These are phyloP conservation scores for Nymphalis polychloros DNA, from an alignment of 2,888 invertebrate genomes.

Conservation along the genomic window DNA sequence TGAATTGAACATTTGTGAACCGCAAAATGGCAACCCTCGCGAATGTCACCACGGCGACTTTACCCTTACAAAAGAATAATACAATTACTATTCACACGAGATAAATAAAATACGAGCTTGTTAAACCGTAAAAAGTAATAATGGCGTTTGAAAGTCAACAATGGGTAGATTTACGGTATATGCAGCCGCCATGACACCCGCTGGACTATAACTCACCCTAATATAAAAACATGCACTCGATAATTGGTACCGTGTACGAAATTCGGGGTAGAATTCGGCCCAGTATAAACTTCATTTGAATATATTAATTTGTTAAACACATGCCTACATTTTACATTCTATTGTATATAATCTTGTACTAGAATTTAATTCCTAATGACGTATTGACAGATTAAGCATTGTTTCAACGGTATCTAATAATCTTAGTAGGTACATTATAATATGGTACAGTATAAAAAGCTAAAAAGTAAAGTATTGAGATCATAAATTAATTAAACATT, in stretches of 20 bases:
- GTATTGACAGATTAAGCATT: no score
- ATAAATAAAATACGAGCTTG: conserved; percentile 80
- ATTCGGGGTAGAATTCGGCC: conserved; percentile 26
- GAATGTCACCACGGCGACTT: conserved; percentile 20
- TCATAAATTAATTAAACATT: no score
- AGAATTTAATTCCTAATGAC: no score
- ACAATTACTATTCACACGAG: conserved; percentile 77
- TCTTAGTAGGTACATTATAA: no score
- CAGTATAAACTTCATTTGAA: conserved; percentile 19
- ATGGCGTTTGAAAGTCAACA: conserved; percentile 77
- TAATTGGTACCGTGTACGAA: conserved; percentile 33
- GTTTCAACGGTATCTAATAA: no score
- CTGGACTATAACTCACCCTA: conserved; percentile 31
- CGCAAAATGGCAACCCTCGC: conserved; percentile 47
- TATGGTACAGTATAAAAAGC: no score
- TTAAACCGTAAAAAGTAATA: conserved; percentile 82
- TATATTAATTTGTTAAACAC: conserved; percentile 16
- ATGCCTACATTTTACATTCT: neutral
- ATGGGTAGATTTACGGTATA: conserved; percentile 66
- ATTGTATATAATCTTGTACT: no score
- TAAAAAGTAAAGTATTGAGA: no score
- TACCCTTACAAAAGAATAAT: conserved; percentile 53
- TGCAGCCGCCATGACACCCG: conserved; percentile 45
- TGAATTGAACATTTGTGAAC: conserved; percentile 35
- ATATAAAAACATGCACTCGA: conserved; percentile 33